A percentile compares a stretch with the other conserved stretches of the same genome.
Evolutionary conservation across 2,888 invertebrate genomes (phyloP).

Genomic region (Scaptomyza cyrtandrae): DNA sequence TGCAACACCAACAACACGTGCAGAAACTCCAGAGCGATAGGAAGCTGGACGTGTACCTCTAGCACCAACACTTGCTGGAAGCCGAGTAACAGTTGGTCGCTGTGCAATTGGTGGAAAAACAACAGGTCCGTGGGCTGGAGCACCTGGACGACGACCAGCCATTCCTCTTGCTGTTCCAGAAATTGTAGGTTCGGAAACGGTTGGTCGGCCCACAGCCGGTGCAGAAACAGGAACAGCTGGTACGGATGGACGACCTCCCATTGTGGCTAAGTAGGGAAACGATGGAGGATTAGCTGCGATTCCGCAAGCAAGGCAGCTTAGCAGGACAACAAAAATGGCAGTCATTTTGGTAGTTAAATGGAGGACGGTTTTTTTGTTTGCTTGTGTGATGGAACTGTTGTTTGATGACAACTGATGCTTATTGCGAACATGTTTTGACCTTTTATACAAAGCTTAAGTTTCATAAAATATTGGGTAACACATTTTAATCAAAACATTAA

Average conservation of each 20-base stretch:
- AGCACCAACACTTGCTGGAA: background rate
- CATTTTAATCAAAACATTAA: background rate
- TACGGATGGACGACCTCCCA: background rate
- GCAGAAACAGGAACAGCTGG: background rate
- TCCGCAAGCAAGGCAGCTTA: constrained; percentile 21
- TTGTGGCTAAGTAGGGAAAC: constrained; percentile 4
- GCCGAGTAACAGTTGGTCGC: background rate
- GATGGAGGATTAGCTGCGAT: background rate
- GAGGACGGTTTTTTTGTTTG: background rate
- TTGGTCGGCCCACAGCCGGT: background rate
- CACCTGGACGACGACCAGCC: background rate
- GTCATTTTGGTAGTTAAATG: constrained; percentile 17
- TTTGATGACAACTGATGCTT: constrained; percentile 15
- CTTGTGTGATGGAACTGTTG: background rate
- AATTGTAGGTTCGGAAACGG: background rate
- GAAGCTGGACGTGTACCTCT: background rate
- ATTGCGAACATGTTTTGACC: background rate
- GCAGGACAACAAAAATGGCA: constrained; percentile 10
- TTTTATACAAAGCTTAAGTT: constrained; percentile 9
- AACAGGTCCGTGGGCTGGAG: background rate
- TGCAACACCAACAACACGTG: background rate
- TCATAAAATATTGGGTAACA: background rate
- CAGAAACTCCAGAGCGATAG: background rate
- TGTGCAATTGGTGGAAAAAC: background rate
- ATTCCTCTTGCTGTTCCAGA: background rate